phyloP scores from a whole-genome alignment of 2,113 vertebrate genomes.

The Lepisosteus osseus region DNA sequence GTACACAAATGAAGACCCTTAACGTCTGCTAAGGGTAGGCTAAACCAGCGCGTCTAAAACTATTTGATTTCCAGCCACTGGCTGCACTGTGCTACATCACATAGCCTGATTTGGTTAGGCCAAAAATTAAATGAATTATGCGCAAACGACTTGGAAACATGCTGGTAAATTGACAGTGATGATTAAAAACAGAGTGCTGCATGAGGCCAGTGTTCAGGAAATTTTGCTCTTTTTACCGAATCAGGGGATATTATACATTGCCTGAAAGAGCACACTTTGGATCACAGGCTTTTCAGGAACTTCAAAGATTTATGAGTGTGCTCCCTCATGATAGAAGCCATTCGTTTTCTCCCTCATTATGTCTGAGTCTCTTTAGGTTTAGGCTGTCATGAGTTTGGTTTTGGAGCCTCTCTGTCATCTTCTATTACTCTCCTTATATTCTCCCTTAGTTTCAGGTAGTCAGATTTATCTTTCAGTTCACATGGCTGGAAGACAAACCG shows the following conservation, averaged over 20 bases:
- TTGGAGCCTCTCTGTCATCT: not conserved
- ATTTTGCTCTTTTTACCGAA: conserved; percentile 59
- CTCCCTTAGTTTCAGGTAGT: no score
- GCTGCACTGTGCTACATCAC: conserved; percentile 48
- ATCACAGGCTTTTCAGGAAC: conserved; percentile 1
- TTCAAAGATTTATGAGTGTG: not conserved
- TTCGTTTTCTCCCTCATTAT: not conserved
- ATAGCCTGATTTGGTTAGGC: conserved; percentile 61
- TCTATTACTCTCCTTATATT: not conserved
- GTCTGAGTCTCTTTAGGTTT: not conserved
- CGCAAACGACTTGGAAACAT: conserved; percentile 56
- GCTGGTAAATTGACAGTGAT: conserved; percentile 63
- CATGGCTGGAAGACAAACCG: no score
- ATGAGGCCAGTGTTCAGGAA: conserved; percentile 56
- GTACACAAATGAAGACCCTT: no score
- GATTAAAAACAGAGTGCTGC: conserved; percentile 62
- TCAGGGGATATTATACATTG: conserved; percentile 21
- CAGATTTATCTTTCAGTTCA: no score
- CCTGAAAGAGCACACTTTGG: not conserved
- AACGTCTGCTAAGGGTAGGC: no score
- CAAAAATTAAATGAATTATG: conserved; percentile 65
- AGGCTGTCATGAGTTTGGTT: not conserved
- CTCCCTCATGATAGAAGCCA: not conserved
- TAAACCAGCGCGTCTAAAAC: no score
- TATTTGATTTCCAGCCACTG: not conserved